A percentile compares a stretch with the other conserved stretches of the same genome.
These are phyloP conservation scores for Trissoscelio sp. DNA, from an alignment of 2,888 invertebrate genomes.

Conservation along the genomic window DNA sequence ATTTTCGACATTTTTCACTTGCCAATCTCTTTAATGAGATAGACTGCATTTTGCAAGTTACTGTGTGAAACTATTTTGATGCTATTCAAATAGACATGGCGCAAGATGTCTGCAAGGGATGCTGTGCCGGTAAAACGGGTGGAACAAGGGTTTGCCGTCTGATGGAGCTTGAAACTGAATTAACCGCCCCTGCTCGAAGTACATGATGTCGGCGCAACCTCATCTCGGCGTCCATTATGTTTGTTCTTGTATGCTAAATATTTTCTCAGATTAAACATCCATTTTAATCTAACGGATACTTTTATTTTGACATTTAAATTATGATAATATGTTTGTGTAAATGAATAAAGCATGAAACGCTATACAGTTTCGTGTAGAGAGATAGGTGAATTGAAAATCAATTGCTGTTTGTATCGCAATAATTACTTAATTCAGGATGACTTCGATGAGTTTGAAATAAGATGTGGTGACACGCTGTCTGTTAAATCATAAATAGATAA, in stretches of 20 bases:
- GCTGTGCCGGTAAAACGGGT: conserved; percentile 53
- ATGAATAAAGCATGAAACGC: too few species aligned
- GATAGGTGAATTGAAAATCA: too few species aligned
- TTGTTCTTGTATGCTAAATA: conserved; percentile 81
- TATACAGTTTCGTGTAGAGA: too few species aligned
- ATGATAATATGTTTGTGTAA: not conserved
- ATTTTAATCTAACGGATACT: conserved; percentile 25
- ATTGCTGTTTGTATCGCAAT: too few species aligned
- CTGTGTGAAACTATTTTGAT: conserved; percentile 61
- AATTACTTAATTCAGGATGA: too few species aligned
- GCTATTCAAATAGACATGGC: conserved; percentile 56
- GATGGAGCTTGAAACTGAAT: conserved; percentile 81
- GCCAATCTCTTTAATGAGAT: conserved; percentile 48
- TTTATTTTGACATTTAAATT: not conserved
- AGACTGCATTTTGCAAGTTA: conserved; percentile 45
- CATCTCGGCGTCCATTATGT: conserved; percentile 80
- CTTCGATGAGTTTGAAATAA: not conserved
- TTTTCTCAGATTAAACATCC: conserved; percentile 76
- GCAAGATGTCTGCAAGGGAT: conserved; percentile 67
- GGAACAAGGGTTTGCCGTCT: conserved; percentile 71
- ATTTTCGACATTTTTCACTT: too few species aligned
- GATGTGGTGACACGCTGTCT: conserved; percentile 6
- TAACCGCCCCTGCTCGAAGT: conserved; percentile 77
- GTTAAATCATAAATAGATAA: conserved; percentile 31
- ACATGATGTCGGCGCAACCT: conserved; percentile 76